Base-by-base conservation (phyloP, 2,888 invertebrate genomes). In the Epicampocera succincta region DNA sequence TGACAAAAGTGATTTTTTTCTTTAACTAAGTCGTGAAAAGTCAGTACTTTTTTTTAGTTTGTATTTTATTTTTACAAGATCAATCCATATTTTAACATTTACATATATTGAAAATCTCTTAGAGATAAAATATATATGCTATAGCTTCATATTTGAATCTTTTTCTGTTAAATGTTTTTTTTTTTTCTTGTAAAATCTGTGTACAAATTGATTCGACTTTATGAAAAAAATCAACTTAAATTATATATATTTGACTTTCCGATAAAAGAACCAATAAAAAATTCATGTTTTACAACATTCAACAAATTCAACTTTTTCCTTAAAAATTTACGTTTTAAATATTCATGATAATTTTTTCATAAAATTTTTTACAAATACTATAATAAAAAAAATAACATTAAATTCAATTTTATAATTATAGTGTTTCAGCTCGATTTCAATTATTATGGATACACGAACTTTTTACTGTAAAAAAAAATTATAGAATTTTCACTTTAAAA, bases 81-180 rank as follows among this genome's bases (percentile, higher is more conserved):
- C 63, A 77, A 77, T 40, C 85, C 84, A 85, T 84, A 75, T 72
- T 79, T 77, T 83, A 81, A 85, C 86, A 87, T 78, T 83, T 85
- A 86, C 85, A 85, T 85, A 83, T 72, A 83, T 83, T 83, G 74
- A 82, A 81, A 82, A 84, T 85, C 85, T 87, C 85, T 86, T 81
- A 85, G 85, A 87, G 84, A 87, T 85, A 84, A 48, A 38, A 69
- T 73, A 86, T 74, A 82, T 54, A 50, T 68, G 42, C 50, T 44
- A 72, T 44, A 68, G 46, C 56, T 66, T 40, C 60, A 66, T 66
- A 38, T 48, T 58, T 63, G 42, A 56, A 42, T 38, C 15, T 8
- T n/a, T 19, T 60, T 80, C 44, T 65, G 71, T 58, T 61, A 83
- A n/a, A n/a, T n/a, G n/a, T n/a, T n/a, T 83, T 33, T 17, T 54